These are phyloP conservation scores for Acomys russatus DNA, from an alignment of 2,797 vertebrate genomes.

Conservation along the genomic window DNA sequence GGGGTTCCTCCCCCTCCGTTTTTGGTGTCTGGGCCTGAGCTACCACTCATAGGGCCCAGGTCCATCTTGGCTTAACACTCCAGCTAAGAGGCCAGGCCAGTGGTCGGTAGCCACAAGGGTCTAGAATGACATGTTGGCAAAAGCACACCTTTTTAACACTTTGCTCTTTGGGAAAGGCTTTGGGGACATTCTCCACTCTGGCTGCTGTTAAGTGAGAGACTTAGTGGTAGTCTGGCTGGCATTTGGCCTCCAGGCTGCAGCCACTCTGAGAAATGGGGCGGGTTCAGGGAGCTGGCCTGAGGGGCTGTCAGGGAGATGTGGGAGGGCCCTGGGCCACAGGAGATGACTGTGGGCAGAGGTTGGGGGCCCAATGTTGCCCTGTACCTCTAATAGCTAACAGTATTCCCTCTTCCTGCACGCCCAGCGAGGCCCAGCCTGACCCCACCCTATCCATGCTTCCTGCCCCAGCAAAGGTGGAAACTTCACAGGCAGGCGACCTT, in stretches of 20 bases:
- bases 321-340: background rate
- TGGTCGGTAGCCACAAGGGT: rapidly evolving
- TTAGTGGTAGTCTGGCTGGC: rapidly evolving
- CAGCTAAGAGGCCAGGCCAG: background rate
- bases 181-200: rapidly evolving
- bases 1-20: background rate
- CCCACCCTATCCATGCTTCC: background rate
- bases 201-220: background rate
- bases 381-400: rapidly evolving
- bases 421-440: background rate
- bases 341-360: background rate
- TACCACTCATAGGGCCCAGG: background rate
- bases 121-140: rapidly evolving
- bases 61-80: rapidly evolving
- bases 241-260: rapidly evolving
- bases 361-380: rapidly evolving
- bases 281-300: background rate
- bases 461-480: background rate
- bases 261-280: rapidly evolving
- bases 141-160: constrained; percentile 1
- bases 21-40: background rate
- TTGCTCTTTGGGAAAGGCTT: background rate
- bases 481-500: background rate
- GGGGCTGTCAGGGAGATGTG: rapidly evolving
- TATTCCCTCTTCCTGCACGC: background rate